Base-by-base conservation (phyloP, 2,113 vertebrate genomes). In the Eulemur macaco region DNA sequence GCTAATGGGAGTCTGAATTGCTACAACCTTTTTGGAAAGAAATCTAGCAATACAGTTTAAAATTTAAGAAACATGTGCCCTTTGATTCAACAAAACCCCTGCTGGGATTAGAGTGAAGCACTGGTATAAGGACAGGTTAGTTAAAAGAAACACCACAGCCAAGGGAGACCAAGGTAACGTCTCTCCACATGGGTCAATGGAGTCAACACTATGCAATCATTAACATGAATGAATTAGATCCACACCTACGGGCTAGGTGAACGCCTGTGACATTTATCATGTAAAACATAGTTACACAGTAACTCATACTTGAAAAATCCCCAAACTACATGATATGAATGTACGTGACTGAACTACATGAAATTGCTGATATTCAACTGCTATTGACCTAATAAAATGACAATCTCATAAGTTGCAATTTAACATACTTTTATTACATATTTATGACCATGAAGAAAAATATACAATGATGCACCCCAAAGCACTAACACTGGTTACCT, bases 371-470 rank as follows among this genome's bases (percentile, higher is more conserved):
- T 69, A 92, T 47, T 64, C 82, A 90, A 63, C 56, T 52, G 39
- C 58, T 86, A 64, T 21, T 58, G 54, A 83, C 6, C 31, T 63
- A 77, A 74, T 71, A 95, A 82, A 94, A 89, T 71, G 74, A 29
- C 10, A 29, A 8, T 83, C 27, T 76, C 10, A 23, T 39, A 86
- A n/a, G 17, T 74, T 58, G 86, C 64, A 74, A 39, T 9, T 23
- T 68, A 92, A 92, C 54, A 85, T 87, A 69, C 50, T 2, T 31
- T 88, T 83, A 84, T 78, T 87, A 78, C 23, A 52, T 60, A 89
- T 64, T 81, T 54, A 85, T 63, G 39, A 85, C 20, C 11, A 89
- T 58, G 52, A 92, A 88, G 82, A 86, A 93, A 91, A 91, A 64
- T 39, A 45, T n/a, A 39, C 29, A 81, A 58, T 39, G 6, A 74